A percentile compares a stretch with the other conserved stretches of the same genome.
Evolutionary conservation across 2,113 vertebrate species (phyloP).

Genomic region (Hymenochirus boettgeri): DNA sequence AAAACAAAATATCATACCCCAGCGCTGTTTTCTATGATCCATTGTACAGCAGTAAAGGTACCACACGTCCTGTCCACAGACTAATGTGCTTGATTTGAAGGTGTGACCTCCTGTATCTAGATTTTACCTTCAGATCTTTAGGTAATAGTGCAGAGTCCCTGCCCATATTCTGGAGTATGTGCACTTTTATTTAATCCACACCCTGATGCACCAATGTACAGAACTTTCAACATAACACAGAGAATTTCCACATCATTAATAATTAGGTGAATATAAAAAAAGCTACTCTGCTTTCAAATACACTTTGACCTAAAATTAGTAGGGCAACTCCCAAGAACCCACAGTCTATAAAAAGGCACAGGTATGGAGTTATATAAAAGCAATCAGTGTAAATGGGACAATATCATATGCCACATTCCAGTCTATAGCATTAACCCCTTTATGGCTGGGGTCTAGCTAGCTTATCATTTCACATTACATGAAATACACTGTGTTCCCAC

Average conservation of each 20-base stretch:
- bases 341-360: slow-evolving; percentile 13
- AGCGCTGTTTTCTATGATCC: slow-evolving; percentile 5
- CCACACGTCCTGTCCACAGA: not conserved
- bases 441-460: too few relatives aligned
- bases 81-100: slow-evolving; percentile 17
- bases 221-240: not conserved
- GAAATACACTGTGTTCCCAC: too few relatives aligned
- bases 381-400: slow-evolving; percentile 33
- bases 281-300: not conserved
- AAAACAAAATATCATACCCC: not conserved
- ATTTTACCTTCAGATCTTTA: slow-evolving; percentile 7
- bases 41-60: slow-evolving; percentile 1
- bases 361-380: slow-evolving; percentile 21
- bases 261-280: slow-evolving; percentile 5
- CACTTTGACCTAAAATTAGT: slow-evolving; percentile 7
- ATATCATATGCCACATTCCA: not conserved
- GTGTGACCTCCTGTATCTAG: not conserved
- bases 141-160: slow-evolving; percentile 5
- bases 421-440: too few relatives aligned
- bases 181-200: slow-evolving; percentile 15
- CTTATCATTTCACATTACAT: too few relatives aligned
- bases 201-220: slow-evolving; percentile 19
- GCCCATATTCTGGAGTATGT: slow-evolving; percentile 5
- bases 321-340: slow-evolving; percentile 27
- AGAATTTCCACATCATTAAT: slow-evolving; percentile 8